Evolutionary conservation across 2,888 invertebrate species (phyloP).

Genomic region (Macrosoma leucophasiata): DNA sequence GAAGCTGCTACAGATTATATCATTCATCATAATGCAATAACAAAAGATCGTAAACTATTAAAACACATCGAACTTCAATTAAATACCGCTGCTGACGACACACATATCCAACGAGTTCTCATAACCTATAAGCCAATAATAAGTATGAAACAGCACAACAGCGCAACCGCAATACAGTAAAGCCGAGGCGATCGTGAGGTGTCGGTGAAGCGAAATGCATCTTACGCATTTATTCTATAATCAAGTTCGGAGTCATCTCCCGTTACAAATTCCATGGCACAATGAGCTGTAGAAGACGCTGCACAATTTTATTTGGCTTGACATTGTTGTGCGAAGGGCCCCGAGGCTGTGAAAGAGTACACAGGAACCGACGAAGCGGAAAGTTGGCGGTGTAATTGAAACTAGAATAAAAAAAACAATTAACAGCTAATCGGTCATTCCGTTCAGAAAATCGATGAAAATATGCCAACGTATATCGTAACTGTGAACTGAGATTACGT

Average conservation of each 20-base stretch:
- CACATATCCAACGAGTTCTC: no score
- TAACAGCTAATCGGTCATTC: conserved; percentile 4
- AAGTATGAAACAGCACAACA: conserved; percentile 2
- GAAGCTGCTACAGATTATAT: no score
- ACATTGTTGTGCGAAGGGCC: conserved; percentile 44
- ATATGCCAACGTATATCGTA: no score
- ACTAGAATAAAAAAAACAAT: conserved; percentile 8
- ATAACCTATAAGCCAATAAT: no score
- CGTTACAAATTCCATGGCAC: conserved; percentile 46
- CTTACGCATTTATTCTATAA: conserved; percentile 9
- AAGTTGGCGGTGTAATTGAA: conserved; percentile 16
- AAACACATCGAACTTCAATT: no score
- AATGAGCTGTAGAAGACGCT: no score
- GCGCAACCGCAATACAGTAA: background rate
- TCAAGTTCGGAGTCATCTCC: conserved; percentile 15
- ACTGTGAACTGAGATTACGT: no score
- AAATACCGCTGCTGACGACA: no score
- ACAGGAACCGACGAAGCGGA: conserved; percentile 16
- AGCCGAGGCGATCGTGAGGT: conserved; percentile 13
- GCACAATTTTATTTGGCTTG: conserved; percentile 53
- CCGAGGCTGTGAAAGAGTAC: conserved; percentile 45
- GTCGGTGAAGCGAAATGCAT: conserved; percentile 17
- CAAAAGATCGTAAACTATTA: no score
- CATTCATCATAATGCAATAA: no score
- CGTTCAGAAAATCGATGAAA: no score